Evolutionary conservation across 1,140 invertebrate species (phyloP).

Genomic region (Chlorops oryzae): DNA sequence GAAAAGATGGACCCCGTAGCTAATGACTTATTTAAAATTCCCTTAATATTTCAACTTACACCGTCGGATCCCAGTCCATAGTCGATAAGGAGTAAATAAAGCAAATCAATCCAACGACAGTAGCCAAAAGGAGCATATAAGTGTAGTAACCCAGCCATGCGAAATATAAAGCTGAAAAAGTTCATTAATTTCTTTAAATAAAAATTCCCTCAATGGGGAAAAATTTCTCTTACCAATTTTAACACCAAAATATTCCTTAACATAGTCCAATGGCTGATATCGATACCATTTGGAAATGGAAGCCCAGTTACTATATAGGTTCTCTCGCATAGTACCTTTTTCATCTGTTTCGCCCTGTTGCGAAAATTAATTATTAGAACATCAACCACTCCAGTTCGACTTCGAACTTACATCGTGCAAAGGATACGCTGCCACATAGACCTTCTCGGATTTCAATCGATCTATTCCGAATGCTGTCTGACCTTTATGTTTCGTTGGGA

Average conservation of each 20-base stretch:
- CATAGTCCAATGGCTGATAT: slow-evolving; percentile 81
- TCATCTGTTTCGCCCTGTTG: slow-evolving; percentile 63
- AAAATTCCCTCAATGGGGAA: background rate
- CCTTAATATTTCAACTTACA: slow-evolving; percentile 51
- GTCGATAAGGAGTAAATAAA: slow-evolving; percentile 76
- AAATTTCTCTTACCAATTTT: slow-evolving; percentile 82
- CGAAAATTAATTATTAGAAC: background rate
- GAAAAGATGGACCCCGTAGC: too few relatives aligned
- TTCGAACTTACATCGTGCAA: slow-evolving; percentile 73
- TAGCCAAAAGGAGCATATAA: slow-evolving; percentile 81
- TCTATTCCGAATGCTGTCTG: slow-evolving; percentile 80
- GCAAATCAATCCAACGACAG: slow-evolving; percentile 73
- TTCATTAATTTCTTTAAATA: background rate
- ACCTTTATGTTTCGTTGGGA: slow-evolving; percentile 57
- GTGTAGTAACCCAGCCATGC: slow-evolving; percentile 98
- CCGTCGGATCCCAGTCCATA: slow-evolving; percentile 64
- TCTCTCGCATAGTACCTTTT: slow-evolving; percentile 64
- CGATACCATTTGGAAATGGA: slow-evolving; percentile 71
- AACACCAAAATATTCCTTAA: slow-evolving; percentile 88
- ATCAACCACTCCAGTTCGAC: background rate
- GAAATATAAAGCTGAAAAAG: slow-evolving; percentile 67
- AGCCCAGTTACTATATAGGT: slow-evolving; percentile 83
- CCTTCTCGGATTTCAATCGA: slow-evolving; percentile 67
- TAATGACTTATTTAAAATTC: too few relatives aligned
- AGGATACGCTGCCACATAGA: slow-evolving; percentile 81